Evolutionary conservation across 2,797 vertebrate genomes (phyloP), one percentile per base, ranked within the genome.

Genomic region (Rhadinocentrus ornatus): DNA sequence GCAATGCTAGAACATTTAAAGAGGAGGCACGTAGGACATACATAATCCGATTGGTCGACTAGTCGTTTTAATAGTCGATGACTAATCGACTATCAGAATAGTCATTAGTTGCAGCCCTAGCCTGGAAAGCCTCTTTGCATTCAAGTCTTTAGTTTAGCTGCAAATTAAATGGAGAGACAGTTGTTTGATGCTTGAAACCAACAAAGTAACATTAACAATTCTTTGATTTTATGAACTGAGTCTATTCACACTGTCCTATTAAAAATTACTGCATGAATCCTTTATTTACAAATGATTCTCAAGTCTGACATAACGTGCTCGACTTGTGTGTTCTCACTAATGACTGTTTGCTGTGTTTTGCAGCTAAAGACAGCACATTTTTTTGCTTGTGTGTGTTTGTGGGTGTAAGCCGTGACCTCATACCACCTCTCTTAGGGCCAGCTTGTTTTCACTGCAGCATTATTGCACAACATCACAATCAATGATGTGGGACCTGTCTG

Each of bases 401-500:
- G 57, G 66, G 73, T 75, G 82, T 72, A 80, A 57, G 85, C 34
- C 12, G 50, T 82, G 90, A 91, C 89, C 91, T 81, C 78, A 0
- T 34, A n/a, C 48, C 65, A 67, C 81, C 83, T 78, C 77, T 86
- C 85, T 37, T 50, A 63, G 54, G 80, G 82, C 86, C 77, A n/a
- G 73, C 75, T 85, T 68, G 65, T 78, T 89, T 90, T 84, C 63
- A 70, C 85, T 80, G 77, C 86, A 68, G 78, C 80, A 71, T 80
- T 82, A 50, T 74, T 73, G 87, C 82, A 77, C 88, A 87, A 82
- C 87, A 89, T 90, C 90, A 80, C 91, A 87, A 90, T 93, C 91
- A 88, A 86, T 93, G 90, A 88, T 78, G 89, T 87, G 86, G 86
- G 87, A 89, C 85, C 77, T 75, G 87, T 90, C 88, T 89, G 86